A percentile compares a stretch with the other conserved stretches of the same genome.
Evolutionary conservation across 2,113 vertebrate species (phyloP).

Genomic region (Aptenodytes forsteri): DNA sequence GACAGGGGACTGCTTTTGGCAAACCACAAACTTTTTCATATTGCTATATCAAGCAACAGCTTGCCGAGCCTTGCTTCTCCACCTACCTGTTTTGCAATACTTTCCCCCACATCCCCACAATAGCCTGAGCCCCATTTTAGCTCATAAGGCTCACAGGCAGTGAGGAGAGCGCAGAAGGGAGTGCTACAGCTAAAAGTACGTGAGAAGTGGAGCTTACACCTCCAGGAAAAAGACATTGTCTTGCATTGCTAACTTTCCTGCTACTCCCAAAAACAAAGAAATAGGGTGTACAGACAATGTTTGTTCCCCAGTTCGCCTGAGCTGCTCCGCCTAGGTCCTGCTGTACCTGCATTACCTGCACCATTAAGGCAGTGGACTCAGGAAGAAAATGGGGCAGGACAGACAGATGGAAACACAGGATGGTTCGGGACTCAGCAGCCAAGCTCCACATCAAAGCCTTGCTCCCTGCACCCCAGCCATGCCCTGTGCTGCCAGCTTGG

Average conservation of each 20-base stretch:
- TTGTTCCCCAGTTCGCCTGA: too few species aligned
- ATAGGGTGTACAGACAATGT: not conserved
- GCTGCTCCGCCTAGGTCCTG: not conserved
- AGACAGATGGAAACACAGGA: not conserved
- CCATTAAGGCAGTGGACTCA: fast-evolving
- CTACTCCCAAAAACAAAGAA: not conserved
- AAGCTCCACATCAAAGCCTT: not conserved
- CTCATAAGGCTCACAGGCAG: not conserved
- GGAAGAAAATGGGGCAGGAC: not conserved
- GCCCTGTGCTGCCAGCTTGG: not conserved
- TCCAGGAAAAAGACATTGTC: not conserved
- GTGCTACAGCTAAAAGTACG: not conserved
- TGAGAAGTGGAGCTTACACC: not conserved
- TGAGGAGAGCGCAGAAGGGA: not conserved
- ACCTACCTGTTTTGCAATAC: not conserved
- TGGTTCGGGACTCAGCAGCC: not conserved
- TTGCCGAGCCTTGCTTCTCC: not conserved
- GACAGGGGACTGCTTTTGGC: not conserved
- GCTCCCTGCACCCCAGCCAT: not conserved
- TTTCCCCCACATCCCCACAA: not conserved
- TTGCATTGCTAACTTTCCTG: not conserved
- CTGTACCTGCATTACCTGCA: not conserved
- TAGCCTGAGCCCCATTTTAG: not conserved
- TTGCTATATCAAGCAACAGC: not conserved
- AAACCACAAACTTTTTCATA: not conserved